These are phyloP conservation scores for Hypsibius dujardini DNA, from an alignment of 1,140 invertebrate species.

Conservation along the genomic window DNA sequence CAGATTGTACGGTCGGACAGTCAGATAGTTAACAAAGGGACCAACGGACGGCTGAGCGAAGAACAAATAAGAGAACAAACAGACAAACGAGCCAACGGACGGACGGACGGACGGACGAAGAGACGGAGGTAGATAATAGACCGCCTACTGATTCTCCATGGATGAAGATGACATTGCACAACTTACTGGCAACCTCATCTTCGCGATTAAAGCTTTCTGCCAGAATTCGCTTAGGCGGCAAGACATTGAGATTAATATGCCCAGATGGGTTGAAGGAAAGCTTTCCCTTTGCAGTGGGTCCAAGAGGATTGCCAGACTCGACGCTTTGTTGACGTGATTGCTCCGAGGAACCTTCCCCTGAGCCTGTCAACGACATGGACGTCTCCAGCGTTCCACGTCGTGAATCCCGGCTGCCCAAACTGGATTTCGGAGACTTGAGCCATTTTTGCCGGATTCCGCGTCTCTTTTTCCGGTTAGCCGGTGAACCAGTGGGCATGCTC, in stretches of 20 bases:
- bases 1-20: too few relatives aligned
- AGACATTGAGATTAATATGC: not conserved
- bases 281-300: constrained; percentile 56
- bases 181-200: not conserved
- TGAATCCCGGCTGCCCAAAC: not conserved
- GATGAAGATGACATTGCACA: not conserved
- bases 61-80: too few relatives aligned
- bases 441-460: not conserved
- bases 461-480: not conserved
- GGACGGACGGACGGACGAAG: too few relatives aligned
- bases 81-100: too few relatives aligned
- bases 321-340: constrained; percentile 20
- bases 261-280: constrained; percentile 46
- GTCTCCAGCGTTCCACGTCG: not conserved
- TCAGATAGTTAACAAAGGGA: too few relatives aligned
- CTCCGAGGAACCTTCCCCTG: not conserved
- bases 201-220: not conserved
- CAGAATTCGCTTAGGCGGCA: not conserved
- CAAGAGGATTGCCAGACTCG: constrained; percentile 21
- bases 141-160: too few relatives aligned
- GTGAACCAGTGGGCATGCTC: not conserved
- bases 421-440: constrained; percentile 4
- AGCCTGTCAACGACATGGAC: not conserved
- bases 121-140: too few relatives aligned
- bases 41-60: too few relatives aligned